These are phyloP conservation scores for Macrobrachium rosenbergii DNA, from an alignment of 1,140 invertebrate species.

Conservation along the genomic window DNA sequence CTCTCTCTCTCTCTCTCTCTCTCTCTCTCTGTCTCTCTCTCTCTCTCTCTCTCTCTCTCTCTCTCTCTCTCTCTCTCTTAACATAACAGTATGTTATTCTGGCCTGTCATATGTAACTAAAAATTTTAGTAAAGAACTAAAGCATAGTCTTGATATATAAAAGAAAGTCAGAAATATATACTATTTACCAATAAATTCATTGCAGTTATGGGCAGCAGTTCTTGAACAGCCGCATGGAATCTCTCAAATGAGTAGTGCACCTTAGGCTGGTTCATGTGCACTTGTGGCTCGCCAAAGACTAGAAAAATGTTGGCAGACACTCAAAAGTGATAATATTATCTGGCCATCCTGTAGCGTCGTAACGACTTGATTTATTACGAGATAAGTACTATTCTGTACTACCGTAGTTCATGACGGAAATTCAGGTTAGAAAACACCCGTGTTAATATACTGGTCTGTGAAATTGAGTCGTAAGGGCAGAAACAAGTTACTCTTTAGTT, in stretches of 20 bases:
- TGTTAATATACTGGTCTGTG: no score
- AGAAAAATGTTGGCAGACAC: slow-evolving; percentile 16
- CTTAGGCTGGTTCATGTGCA: no score
- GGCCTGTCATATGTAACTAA: neutral
- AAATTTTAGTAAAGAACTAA: no score
- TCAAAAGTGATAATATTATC: slow-evolving; percentile 26
- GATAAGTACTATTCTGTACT: neutral
- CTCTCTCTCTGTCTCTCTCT: neutral
- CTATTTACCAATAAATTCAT: no score
- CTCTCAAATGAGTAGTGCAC: no score
- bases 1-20: slow-evolving; percentile 5
- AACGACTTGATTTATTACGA: neutral
- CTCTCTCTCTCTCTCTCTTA: neutral
- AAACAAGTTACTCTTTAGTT: no score
- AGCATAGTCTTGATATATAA: no score
- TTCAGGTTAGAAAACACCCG: neutral
- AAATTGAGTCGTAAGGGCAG: no score
- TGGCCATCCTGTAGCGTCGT: slow-evolving; percentile 15
- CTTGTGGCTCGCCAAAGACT: neutral
- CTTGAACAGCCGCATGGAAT: no score
- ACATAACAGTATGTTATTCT: neutral
- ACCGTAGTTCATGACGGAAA: neutral
- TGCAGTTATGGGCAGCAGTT: no score
- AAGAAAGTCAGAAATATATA: no score
- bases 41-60: slow-evolving; percentile 10